These are phyloP conservation scores for Brenthis hecate DNA, from an alignment of 2,888 invertebrate genomes.

Conservation along the genomic window DNA sequence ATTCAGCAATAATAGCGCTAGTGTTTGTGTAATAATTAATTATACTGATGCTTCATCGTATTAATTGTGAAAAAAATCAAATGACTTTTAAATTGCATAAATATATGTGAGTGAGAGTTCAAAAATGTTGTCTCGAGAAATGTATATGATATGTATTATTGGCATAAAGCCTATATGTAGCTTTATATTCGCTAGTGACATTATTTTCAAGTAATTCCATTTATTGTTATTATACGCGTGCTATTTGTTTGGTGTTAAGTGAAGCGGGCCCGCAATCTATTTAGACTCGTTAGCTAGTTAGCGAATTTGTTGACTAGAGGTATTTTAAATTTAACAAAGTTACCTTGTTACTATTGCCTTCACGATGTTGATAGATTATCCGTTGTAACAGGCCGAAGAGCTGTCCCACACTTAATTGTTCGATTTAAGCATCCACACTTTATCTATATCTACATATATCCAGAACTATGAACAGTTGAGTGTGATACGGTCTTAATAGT, in stretches of 20 bases:
- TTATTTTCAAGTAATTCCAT: background rate
- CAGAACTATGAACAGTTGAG: constrained; percentile 1
- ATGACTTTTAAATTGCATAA: background rate
- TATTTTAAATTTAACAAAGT: constrained; percentile 14
- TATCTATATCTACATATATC: background rate
- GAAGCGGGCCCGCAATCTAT: background rate
- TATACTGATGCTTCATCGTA: background rate
- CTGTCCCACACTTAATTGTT: constrained; percentile 6
- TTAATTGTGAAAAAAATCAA: background rate
- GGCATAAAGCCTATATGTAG: no score
- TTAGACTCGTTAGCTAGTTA: constrained; percentile 19
- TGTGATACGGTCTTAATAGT: constrained; percentile 15
- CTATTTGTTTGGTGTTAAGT: background rate
- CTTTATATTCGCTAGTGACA: no score
- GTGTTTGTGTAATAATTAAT: background rate
- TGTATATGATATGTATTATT: no score
- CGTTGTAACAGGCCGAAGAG: constrained; percentile 17
- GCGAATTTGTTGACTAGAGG: constrained; percentile 20
- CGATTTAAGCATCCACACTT: background rate
- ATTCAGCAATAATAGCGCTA: constrained; percentile 9
- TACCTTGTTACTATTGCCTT: constrained; percentile 24
- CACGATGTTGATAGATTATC: constrained; percentile 15
- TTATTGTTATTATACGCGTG: constrained; percentile 5
- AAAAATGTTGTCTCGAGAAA: no score
- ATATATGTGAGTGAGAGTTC: background rate